A percentile compares a stretch with the other conserved stretches of the same genome.
These are phyloP conservation scores for Anthopleura sola DNA, from an alignment of 64 coral and sea anemone species.

Conservation along the genomic window DNA sequence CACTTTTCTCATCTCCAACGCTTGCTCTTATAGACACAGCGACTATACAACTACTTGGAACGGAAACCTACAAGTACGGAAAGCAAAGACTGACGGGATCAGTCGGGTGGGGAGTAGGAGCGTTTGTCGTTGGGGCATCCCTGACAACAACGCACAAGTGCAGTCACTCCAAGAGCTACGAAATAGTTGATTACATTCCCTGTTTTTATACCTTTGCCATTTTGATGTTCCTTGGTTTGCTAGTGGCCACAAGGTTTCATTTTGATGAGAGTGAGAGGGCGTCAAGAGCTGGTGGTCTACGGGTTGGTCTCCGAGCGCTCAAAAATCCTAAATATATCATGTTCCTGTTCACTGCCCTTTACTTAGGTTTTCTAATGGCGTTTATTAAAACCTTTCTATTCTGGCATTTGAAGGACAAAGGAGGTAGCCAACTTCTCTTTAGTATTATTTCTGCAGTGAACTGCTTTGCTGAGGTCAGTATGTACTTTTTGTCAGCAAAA, in stretches of 20 bases:
- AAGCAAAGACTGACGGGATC: conserved; percentile 98
- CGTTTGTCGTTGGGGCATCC: conserved; percentile 93
- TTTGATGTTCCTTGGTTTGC: conserved; percentile 78
- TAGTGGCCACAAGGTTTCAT: conserved; percentile 80
- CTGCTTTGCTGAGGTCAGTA: conserved; percentile 98
- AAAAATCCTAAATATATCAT: conserved; percentile 95
- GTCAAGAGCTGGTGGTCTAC: conserved; percentile 54
- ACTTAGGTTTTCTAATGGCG: conserved; percentile 96
- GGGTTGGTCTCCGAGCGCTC: conserved; percentile 86
- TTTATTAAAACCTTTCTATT: conserved; percentile 99
- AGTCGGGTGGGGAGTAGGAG: conserved; percentile 94
- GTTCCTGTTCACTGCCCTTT: conserved; percentile 97
- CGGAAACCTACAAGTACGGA: conserved; percentile 94
- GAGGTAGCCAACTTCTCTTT: conserved; percentile 90
- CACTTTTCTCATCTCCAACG: conserved; percentile 83
- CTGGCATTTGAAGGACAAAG: conserved; percentile 97
- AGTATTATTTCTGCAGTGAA: conserved; percentile 99
- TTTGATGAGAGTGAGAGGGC: conserved; percentile 82
- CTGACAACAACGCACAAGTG: conserved; percentile 89
- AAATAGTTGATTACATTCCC: conserved; percentile 95
- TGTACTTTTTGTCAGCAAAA: conserved; percentile 98
- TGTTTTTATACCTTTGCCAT: conserved; percentile 98
- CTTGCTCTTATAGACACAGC: conserved; percentile 94
- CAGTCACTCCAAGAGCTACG: conserved; percentile 76
- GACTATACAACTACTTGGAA: conserved; percentile 79